Evolutionary conservation across 1,140 invertebrate species (phyloP).

Genomic region (Agrypnia vestita): DNA sequence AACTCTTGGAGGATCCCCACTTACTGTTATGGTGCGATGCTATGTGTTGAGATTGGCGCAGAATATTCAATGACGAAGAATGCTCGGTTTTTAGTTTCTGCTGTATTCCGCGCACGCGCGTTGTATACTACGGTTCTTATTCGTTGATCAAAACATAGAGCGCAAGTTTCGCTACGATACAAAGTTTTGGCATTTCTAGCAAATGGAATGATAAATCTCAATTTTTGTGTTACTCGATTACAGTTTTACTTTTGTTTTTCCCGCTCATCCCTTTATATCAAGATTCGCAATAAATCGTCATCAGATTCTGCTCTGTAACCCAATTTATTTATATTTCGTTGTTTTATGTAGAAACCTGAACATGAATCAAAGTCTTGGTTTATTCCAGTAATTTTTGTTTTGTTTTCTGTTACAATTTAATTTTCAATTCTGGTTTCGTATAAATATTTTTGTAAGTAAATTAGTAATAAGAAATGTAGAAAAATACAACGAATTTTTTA

Average conservation of each 20-base stretch:
- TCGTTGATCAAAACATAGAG: slow-evolving; percentile 4
- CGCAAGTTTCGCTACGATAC: slow-evolving; percentile 5
- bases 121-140: background rate
- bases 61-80: slow-evolving; percentile 19
- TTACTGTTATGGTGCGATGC: background rate
- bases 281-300: background rate
- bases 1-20: background rate
- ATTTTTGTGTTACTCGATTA: background rate
- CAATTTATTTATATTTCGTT: too few relatives aligned
- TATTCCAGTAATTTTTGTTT: too few relatives aligned
- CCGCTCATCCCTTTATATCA: background rate
- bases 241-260: slow-evolving; percentile 16
- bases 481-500: too few relatives aligned
- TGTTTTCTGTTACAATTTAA: too few relatives aligned
- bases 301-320: too few relatives aligned
- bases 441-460: too few relatives aligned
- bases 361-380: too few relatives aligned
- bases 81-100: background rate
- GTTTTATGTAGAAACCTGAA: too few relatives aligned
- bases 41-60: slow-evolving; percentile 24
- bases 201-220: background rate
- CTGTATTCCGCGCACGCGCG: slow-evolving; percentile 4
- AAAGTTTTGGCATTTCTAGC: slow-evolving; percentile 12
- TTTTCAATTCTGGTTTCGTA: too few relatives aligned
- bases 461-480: too few relatives aligned